Evolutionary conservation across 2,888 invertebrate genomes (phyloP).

Genomic region (Troides helena): DNA sequence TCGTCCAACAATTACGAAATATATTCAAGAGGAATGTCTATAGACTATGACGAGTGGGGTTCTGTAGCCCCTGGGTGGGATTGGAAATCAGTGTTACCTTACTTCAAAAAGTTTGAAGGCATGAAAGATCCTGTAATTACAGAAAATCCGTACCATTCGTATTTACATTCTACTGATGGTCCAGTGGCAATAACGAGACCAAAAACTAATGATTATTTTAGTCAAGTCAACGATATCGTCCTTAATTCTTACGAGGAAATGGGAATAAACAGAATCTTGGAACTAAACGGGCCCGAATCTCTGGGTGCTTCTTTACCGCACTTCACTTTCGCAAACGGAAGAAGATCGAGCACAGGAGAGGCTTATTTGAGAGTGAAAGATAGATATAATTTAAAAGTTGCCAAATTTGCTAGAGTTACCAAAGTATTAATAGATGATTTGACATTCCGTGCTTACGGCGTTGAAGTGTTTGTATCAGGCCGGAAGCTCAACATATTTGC

Average conservation of each 20-base stretch:
- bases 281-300: slow-evolving; percentile 43
- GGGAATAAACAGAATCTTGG: slow-evolving; percentile 43
- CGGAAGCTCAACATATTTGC: slow-evolving; percentile 48
- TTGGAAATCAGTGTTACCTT: slow-evolving; percentile 43
- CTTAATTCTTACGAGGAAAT: slow-evolving; percentile 44
- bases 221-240: slow-evolving; percentile 37
- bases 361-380: slow-evolving; percentile 52
- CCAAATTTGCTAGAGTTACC: slow-evolving; percentile 55
- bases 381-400: slow-evolving; percentile 54
- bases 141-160: slow-evolving; percentile 34
- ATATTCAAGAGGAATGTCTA: slow-evolving; percentile 44
- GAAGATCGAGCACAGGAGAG: slow-evolving; percentile 66
- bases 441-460: slow-evolving; percentile 49
- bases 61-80: slow-evolving; percentile 44
- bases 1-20: slow-evolving; percentile 46
- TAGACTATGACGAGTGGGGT: slow-evolving; percentile 46
- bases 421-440: slow-evolving; percentile 55
- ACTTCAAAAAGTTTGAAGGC: slow-evolving; percentile 47
- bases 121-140: slow-evolving; percentile 43
- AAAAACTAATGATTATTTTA: slow-evolving; percentile 38
- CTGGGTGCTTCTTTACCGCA: slow-evolving; percentile 44
- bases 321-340: slow-evolving; percentile 50
- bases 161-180: slow-evolving; percentile 44
- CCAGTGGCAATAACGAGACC: slow-evolving; percentile 46
- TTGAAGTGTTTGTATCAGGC: slow-evolving; percentile 48